Percentiles rank a stretch among this genome's conserved stretches.
These are phyloP conservation scores for Mormoops blainvillei DNA, from an alignment of 2,113 vertebrate species.

Conservation along the genomic window DNA sequence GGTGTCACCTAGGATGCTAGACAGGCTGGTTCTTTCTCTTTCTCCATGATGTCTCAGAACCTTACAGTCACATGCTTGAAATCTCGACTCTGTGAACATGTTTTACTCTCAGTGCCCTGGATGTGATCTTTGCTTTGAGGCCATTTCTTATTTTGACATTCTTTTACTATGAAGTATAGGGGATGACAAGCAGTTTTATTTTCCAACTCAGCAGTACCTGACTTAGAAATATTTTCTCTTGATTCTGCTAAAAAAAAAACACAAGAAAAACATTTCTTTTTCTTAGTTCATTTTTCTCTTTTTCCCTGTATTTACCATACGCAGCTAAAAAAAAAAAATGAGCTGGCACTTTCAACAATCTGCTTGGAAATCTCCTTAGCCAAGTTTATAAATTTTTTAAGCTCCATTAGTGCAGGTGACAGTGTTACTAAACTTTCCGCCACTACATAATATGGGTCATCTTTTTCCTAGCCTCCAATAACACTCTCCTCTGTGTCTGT, in stretches of 20 bases:
- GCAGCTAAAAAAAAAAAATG: not conserved
- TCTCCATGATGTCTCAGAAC: not conserved
- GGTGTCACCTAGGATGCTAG: not conserved
- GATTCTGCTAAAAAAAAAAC: not conserved
- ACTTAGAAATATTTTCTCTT: not conserved
- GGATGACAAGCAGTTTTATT: not conserved
- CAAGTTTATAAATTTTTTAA: not conserved
- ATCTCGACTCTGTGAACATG: not conserved
- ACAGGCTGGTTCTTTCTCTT: not conserved
- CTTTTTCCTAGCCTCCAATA: not conserved
- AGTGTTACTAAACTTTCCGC: no score
- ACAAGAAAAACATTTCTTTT: not conserved
- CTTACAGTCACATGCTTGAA: not conserved
- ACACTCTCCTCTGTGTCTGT: not conserved
- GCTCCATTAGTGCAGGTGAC: not conserved
- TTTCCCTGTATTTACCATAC: not conserved
- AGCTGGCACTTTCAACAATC: not conserved
- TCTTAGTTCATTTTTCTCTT: not conserved
- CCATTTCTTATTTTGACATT: not conserved
- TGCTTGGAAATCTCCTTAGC: not conserved
- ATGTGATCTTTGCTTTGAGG: not conserved
- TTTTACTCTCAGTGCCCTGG: not conserved
- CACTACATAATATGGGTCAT: not conserved
- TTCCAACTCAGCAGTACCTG: not conserved
- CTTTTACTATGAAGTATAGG: not conserved